Base-by-base conservation (phyloP, 2,113 vertebrate genomes). In the Gymnogyps californianus region DNA sequence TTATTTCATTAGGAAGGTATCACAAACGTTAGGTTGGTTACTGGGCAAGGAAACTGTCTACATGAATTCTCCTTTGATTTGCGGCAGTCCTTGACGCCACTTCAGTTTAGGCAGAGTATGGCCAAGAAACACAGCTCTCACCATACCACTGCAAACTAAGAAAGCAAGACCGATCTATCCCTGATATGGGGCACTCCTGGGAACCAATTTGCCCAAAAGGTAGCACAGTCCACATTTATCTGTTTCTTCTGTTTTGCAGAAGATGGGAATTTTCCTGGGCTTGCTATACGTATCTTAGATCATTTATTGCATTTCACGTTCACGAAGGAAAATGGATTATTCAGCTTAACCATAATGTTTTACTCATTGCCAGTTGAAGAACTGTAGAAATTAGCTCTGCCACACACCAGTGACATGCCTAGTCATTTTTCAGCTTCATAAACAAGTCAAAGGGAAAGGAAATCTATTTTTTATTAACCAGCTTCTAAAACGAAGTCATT, bases 391-490 rank as follows among this genome's bases (percentile, higher is more conserved):
- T 97, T 82, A 97, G 93, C 89, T 97, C 95, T 97, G 95, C 93
- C 95, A 96, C 93, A 98, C 91, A 97, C 86, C 83, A 94, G 83
- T 93, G 97, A 96, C 86, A 64, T 83, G 92, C 19, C 18, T 94
- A 55, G 34, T 88, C 90, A 92, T 97, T 98, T 98, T 97, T 97
- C 96, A 98, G 96, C 96, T 97, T 97, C 97, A 90, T 96, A 96
- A 98, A 96, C 83, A 97, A 97, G 92, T 96, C 93, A 96, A 97
- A 97, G 91, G 83, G 77, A 98, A 95, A 98, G 95, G 95, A 98
- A 98, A 98, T 98, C 62, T 97, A 96, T 92, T 95, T 98, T 98
- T 98, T 98, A 98, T 98, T 98, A 98, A 96, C 90, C 97, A 98
- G 96, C 72, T 95, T 98, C 97, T 97, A 97, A 97, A 97, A 90